Evolutionary conservation across 2,888 invertebrate genomes (phyloP).

Genomic region (Tiliacea aurago): DNA sequence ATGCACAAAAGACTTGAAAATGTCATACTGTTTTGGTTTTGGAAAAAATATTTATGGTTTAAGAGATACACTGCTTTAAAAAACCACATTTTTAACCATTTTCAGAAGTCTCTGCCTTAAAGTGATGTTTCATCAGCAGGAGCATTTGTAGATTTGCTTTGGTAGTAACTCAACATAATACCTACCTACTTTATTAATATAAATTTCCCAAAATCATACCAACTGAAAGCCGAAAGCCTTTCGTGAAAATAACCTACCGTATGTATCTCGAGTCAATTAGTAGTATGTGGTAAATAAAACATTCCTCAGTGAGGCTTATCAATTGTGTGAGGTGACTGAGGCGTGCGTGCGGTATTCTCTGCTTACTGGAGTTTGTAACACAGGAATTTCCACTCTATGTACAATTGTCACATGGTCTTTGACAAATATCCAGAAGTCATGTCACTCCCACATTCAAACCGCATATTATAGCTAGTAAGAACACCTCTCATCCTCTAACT

Average conservation of each 20-base stretch:
- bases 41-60: too few relatives aligned
- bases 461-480: neutral
- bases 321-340: slow-evolving; percentile 43
- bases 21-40: too few relatives aligned
- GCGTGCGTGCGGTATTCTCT: slow-evolving; percentile 49
- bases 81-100: too few relatives aligned
- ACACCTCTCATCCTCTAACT: slow-evolving; percentile 45
- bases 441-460: slow-evolving; percentile 42
- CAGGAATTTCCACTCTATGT: slow-evolving; percentile 51
- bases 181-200: slow-evolving; percentile 29
- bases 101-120: too few relatives aligned
- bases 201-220: neutral
- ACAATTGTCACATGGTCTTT: slow-evolving; percentile 59
- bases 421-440: slow-evolving; percentile 68
- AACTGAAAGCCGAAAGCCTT: slow-evolving; percentile 5
- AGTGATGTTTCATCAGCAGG: neutral
- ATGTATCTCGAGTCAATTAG: slow-evolving; percentile 51
- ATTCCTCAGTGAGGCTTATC: slow-evolving; percentile 52
- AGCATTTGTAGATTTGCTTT: slow-evolving; percentile 10
- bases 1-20: too few relatives aligned
- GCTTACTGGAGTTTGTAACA: slow-evolving; percentile 41
- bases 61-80: too few relatives aligned
- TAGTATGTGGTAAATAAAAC: slow-evolving; percentile 47
- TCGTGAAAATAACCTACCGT: slow-evolving; percentile 20
- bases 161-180: neutral